Evolutionary conservation across 1,140 invertebrate genomes (phyloP), one percentile per base, ranked within the genome.

Genomic region (Drosophila nikananu): DNA sequence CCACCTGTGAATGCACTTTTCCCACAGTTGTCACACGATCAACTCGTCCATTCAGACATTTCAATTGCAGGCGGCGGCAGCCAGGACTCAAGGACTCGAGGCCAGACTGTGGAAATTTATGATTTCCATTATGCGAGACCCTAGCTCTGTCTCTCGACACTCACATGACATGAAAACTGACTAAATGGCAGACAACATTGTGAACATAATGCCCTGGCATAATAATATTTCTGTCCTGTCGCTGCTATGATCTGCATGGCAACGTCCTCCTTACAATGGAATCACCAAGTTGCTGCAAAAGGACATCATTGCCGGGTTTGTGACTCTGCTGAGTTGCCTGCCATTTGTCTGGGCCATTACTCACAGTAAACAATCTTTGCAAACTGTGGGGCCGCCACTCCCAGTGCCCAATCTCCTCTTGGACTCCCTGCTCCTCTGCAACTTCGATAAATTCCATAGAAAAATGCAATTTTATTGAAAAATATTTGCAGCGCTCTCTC

Each of bases 201-300:
- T 87, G 86, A 84, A 75, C 84, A 90, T 89, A 90, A 90, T 89
- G 86, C 81, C 79, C 81, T 81, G 86, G 80, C 84, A 89, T 89
- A 89, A 89, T 89, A 90, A 90, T 84, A 90, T 89, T 89, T 90
- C 86, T 84, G 80, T 87, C 81, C 86, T 89, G 84, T 87, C 76
- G 77, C 76, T 72, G 81, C 59, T 62, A 75, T 90, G 84, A 89
- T 89, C 84, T 89, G 84, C 84, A 84, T 89, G 78, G 46, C 65
- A 80, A 42, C 25, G 42, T 61, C 55, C 57, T 32, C 19, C 51
- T 52, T 32, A 54, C 44, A 54, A 57, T 61, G 75, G n/a, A 27
- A 41, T 49, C 60, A 49, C 39, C 32, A 21, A 57, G 15, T 39
- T 57, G 17, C 25, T 25, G 48, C 37, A 37, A 44, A 46, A 37